Evolutionary conservation across 1,140 invertebrate species (phyloP).

Genomic region (Helicoverpa zea): DNA sequence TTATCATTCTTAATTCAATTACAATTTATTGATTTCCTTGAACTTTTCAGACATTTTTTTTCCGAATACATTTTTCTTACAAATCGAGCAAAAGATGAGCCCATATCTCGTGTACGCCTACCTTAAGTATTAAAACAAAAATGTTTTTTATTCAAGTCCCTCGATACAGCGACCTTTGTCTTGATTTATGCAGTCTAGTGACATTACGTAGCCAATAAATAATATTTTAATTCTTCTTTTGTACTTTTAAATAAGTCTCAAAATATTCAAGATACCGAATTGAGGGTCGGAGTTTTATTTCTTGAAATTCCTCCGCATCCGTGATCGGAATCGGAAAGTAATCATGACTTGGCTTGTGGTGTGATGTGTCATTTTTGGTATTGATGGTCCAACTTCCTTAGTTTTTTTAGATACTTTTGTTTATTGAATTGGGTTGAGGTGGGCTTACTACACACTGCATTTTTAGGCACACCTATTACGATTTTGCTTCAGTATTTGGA

Average conservation of each 20-base stretch:
- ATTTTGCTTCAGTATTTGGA: too few relatives aligned
- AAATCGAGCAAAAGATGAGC: neutral
- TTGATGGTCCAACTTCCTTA: neutral
- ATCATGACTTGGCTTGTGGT: neutral
- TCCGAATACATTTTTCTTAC: too few relatives aligned
- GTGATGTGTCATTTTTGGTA: neutral
- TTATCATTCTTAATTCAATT: too few relatives aligned
- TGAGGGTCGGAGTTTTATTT: conserved; percentile 41
- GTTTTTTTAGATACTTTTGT: too few relatives aligned
- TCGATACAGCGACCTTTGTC: conserved; percentile 43
- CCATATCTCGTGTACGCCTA: neutral
- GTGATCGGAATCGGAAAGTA: conserved; percentile 10
- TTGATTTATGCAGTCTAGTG: conserved; percentile 49
- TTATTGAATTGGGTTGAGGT: too few relatives aligned
- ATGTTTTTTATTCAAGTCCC: conserved; percentile 20
- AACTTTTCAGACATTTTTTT: too few relatives aligned
- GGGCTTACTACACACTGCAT: too few relatives aligned
- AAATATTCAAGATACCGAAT: conserved; percentile 11
- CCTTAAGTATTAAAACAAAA: conserved; percentile 22
- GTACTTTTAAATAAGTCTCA: conserved; percentile 37
- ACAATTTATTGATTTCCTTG: too few relatives aligned
- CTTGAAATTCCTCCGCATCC: neutral
- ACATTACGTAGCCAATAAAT: conserved; percentile 49
- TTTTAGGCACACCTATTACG: too few relatives aligned
- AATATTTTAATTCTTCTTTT: conserved; percentile 52